A percentile compares a stretch with the other conserved stretches of the same genome.
Evolutionary conservation across 2,113 vertebrate species (phyloP).

Genomic region (Pan troglodytes): NHGRI_mPanTro3-v2.1_pri NC_072398.2:196533001-196533500

Average conservation of each 20-base stretch:
- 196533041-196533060: fast-evolving
- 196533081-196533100: not conserved
- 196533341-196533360: not conserved
- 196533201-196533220: not conserved
- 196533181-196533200: not conserved
- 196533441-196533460: conserved; percentile 55
- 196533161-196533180: not conserved
- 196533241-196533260: not conserved
- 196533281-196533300: not conserved
- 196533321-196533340: not conserved
- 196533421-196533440: not conserved
- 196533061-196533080: not conserved
- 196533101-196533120: not conserved
- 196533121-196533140: not conserved
- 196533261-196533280: not conserved
- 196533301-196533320: not conserved
- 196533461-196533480: conserved; percentile 35
- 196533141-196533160: not conserved
- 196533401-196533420: not conserved
- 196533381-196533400: not conserved
- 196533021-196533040: not conserved
- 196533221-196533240: not conserved
- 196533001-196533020: not conserved
- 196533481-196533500: conserved; percentile 57
- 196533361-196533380: not conserved